Conservation (phyloP, 1,140 invertebrate species). For the Nautilus pompilius region DNA sequence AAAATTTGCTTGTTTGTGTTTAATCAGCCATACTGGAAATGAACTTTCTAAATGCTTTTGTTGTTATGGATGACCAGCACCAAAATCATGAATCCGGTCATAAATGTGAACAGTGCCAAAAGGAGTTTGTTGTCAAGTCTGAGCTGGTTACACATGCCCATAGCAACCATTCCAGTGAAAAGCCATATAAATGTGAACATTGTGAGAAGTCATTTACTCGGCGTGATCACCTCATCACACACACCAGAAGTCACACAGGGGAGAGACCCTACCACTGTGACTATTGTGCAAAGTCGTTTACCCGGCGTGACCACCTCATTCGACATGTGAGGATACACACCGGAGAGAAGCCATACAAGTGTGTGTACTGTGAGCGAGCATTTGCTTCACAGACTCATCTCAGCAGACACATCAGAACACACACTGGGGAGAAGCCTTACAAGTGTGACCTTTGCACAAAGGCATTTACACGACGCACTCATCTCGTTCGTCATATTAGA, state of each 20-base stretch:
- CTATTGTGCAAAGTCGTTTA: neutral
- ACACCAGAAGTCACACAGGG: slow-evolving; percentile 75
- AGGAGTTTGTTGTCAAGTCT: too few species aligned
- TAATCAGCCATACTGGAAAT: too few species aligned
- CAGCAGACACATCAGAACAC: neutral
- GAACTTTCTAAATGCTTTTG: too few species aligned
- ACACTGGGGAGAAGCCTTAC: too few species aligned
- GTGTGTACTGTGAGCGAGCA: neutral
- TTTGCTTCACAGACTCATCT: neutral
- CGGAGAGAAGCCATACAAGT: slow-evolving; percentile 3
- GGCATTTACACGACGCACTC: slow-evolving; percentile 1
- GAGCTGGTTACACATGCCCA: too few species aligned
- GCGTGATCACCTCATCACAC: slow-evolving; percentile 39
- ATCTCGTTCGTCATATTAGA: slow-evolving; percentile 5
- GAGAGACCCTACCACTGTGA: slow-evolving; percentile 2
- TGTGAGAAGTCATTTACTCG: slow-evolving; percentile 21
- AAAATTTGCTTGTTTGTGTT: too few species aligned
- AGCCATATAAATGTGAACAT: slow-evolving; percentile 64
- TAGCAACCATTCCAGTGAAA: slow-evolving; percentile 4
- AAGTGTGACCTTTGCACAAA: slow-evolving; percentile 3
- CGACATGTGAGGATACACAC: slow-evolving; percentile 5
- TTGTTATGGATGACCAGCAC: too few species aligned
- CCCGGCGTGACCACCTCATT: neutral
- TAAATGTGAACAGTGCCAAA: too few species aligned
- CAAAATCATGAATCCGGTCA: too few species aligned